Conservation (phyloP, 2,888 invertebrate species). For the Smittia sp. region DNA sequence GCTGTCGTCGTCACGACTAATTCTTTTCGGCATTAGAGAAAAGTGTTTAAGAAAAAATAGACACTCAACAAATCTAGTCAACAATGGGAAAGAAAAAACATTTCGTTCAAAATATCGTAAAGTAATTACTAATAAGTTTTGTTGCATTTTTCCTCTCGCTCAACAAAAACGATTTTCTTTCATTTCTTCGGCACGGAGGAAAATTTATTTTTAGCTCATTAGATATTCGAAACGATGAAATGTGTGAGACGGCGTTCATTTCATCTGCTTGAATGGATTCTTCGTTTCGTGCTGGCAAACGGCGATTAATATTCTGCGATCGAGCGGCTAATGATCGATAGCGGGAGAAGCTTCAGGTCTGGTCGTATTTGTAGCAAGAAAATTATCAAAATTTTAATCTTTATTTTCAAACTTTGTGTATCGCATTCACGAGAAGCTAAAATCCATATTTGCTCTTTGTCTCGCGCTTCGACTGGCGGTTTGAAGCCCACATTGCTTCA, state of each 20-base stretch:
- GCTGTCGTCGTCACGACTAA: background rate
- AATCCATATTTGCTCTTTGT: constrained; percentile 97
- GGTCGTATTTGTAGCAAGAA: background rate
- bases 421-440: too few species aligned
- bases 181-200: background rate
- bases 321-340: background rate
- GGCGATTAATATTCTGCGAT: background rate
- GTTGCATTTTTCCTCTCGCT: background rate
- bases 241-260: background rate
- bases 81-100: background rate
- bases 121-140: background rate
- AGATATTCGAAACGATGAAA: too few species aligned
- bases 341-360: background rate
- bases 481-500: constrained; percentile 91
- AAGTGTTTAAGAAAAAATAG: too few species aligned
- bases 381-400: background rate
- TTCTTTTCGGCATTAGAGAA: background rate
- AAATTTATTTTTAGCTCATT: constrained; percentile 5
- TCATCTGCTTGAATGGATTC: background rate
- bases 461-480: constrained; percentile 76
- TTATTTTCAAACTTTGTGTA: background rate
- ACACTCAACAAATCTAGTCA: background rate
- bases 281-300: background rate
- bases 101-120: background rate
- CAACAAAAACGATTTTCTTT: background rate